phyloP scores from a whole-genome alignment of 2,113 vertebrate genomes.

The Xenopus borealis region DNA sequence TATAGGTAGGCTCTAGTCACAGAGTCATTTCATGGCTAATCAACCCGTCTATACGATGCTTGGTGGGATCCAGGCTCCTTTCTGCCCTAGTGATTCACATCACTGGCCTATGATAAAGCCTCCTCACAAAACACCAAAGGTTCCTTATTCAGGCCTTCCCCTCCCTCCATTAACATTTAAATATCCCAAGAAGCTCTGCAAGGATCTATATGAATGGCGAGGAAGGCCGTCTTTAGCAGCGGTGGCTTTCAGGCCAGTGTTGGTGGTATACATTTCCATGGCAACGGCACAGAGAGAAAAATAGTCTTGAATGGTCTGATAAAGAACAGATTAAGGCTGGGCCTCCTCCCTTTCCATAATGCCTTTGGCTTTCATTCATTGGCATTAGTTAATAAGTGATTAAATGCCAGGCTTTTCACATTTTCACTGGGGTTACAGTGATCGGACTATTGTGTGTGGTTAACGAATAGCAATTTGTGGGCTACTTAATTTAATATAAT shows the following conservation, averaged over 20 bases:
- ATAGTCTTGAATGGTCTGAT: neutral
- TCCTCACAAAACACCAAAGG: neutral
- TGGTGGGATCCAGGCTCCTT: neutral
- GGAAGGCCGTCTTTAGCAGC: neutral
- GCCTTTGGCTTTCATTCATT: neutral
- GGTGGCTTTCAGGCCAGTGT: neutral
- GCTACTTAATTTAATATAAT: neutral
- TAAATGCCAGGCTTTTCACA: neutral
- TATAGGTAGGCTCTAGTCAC: no score
- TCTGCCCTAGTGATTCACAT: neutral
- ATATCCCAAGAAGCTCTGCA: neutral
- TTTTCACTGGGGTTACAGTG: neutral
- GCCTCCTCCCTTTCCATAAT: neutral
- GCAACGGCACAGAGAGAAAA: neutral
- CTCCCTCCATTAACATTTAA: conserved; percentile 9
- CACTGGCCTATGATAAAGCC: neutral
- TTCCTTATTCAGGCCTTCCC: neutral
- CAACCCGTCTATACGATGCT: no score
- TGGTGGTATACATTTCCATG: conserved; percentile 4
- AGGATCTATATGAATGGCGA: conserved; percentile 5
- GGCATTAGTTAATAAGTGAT: neutral
- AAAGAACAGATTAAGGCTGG: neutral
- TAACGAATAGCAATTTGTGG: neutral
- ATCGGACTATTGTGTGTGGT: neutral
- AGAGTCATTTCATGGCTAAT: no score